Base-by-base conservation (phyloP, 2,797 vertebrate genomes). In the Melopsittacus undulatus region DNA sequence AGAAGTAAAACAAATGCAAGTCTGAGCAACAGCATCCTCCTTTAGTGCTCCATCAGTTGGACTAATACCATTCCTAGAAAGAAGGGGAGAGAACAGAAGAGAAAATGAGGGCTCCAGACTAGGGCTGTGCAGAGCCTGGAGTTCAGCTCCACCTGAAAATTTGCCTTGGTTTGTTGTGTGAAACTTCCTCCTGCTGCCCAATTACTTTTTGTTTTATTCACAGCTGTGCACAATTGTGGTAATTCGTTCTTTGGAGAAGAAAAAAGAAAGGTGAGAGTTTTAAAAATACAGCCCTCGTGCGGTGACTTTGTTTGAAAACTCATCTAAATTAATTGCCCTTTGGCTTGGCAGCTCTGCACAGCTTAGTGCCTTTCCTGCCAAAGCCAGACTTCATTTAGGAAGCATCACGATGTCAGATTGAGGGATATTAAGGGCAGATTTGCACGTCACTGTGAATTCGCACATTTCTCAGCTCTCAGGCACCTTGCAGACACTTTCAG, bases 151-250 rank as follows among this genome's bases (percentile, higher is more conserved):
- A 4, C 75, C 75, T 70, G 15, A 91, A 87, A 68, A 64, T 52
- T 72, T 62, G 7, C 73, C 79, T 80, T 27, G 3, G 15, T 70
- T 80, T 68, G 27, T 36, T 64, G 36, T 74, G 42, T 2, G 3
- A 83, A 92, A 54, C 48, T 51, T 59, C 78, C 45, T 63, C 69
- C 72, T 51, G 2, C 56, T 57, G 32, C 48, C 48, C 61, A 77
- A 0, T 75, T 72, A 45, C 54, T 78, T 91, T 52, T 62, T 36
- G 36, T 64, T 82, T 52, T 32, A 45, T 46, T 85, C 57, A 34
- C 78, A 80, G 51, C 29, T 38, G 23, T 29, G 3, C 0, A 0
- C 54, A 22, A 8, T 5, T 38, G 42, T 0, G 0, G 38, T 16
- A 42, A 77, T 62, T 81, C 10, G 0, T 74, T 76, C 80, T 0